Base-by-base conservation (phyloP, 53 echinoderm and acorn worm genomes). In the Henricia sp. region DNA sequence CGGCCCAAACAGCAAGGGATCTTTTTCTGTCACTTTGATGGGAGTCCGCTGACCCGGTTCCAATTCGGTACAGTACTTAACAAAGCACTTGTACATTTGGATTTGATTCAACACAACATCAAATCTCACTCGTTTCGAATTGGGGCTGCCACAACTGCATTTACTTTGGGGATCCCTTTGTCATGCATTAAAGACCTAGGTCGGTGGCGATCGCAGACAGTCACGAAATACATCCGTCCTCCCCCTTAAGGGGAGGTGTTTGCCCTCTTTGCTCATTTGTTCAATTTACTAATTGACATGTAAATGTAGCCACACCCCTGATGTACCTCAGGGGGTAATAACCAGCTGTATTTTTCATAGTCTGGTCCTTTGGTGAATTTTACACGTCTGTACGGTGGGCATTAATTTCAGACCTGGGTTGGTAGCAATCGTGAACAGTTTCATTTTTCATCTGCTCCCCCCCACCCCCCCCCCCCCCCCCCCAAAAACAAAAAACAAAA, bases 1-100 rank as follows among this genome's bases (percentile, higher is more conserved):
- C 56, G 56, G 3, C 63, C 19, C 1, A 8, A 20, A 11, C 10
- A 11, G 2, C 4, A 3, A 14, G 30, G 34, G 17, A 20, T 26
- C 1, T 19, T 63, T 1, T 63, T 63, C 19, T 63, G 63, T 63
- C 63, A 63, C 12, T 63, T 63, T 67, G 37, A 67, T 67, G 67
- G 67, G 20, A 38, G 38, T 1, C 67, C 67, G 8, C 39, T 67
- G 0, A 67, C 67, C 0, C 39, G 38, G 1, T 67, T 25, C 39
- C 67, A 67, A 17, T 67, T 72, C 20, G 52, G 33, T 72, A 36
- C 37, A 3, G 52, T 72, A 17, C 11, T 72, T n/a, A 34, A 23
- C 3, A 72, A 72, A 35, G 52, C 20, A 34, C 6, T 72, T 10
- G 48, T 32, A 0, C 36, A 52, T 72, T 32, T 37, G 52, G 51